Percentiles rank a stretch among this genome's conserved stretches.
Evolutionary conservation across 2,113 vertebrate genomes (phyloP).

Genomic region (Muntiacus reevesi): DNA sequence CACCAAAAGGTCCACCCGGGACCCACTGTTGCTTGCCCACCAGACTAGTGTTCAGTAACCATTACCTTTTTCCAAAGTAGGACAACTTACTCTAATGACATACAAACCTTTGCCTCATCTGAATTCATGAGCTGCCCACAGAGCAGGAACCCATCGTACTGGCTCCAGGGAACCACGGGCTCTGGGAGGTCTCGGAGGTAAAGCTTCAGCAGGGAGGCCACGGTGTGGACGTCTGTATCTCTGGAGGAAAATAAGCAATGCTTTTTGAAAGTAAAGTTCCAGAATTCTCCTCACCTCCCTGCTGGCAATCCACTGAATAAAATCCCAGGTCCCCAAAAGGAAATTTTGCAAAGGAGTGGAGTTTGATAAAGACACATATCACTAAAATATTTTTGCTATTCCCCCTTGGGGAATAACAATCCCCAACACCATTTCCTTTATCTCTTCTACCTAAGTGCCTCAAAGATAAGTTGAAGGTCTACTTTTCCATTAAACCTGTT

Average conservation of each 20-base stretch:
- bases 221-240: conserved; percentile 98
- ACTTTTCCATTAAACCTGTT: not conserved
- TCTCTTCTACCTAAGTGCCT: not conserved
- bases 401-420: not conserved
- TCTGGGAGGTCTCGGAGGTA: conserved; percentile 96
- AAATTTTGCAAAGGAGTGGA: not conserved
- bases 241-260: conserved; percentile 74
- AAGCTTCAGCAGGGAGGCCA: conserved; percentile 96
- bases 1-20: not conserved
- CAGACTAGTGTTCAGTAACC: not conserved
- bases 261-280: not conserved
- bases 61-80: not conserved
- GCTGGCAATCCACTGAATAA: not conserved
- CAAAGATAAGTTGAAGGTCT: not conserved
- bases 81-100: not conserved
- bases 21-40: not conserved
- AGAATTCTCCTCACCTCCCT: not conserved
- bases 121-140: conserved; percentile 85
- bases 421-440: not conserved
- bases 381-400: not conserved
- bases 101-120: conserved; percentile 81
- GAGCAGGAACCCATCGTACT: conserved; percentile 94
- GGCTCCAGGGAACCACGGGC: conserved; percentile 93
- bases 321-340: not conserved
- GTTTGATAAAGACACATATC: not conserved